These are phyloP conservation scores for Riparia riparia DNA, from an alignment of 2,113 vertebrate genomes.

Conservation along the genomic window DNA sequence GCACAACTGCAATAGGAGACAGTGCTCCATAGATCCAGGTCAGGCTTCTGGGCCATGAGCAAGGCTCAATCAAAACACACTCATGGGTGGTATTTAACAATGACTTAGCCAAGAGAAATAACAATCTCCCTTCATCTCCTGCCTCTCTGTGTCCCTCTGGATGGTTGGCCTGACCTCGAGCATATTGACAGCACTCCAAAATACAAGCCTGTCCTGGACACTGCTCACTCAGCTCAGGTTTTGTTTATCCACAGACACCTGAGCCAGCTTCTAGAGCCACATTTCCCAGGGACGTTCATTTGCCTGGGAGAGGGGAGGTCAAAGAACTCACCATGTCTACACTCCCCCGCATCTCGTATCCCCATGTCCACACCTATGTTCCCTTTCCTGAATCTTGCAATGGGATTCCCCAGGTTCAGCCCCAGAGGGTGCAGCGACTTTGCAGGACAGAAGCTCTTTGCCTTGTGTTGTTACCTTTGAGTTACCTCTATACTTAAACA, in stretches of 20 bases:
- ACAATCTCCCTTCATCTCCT: not conserved
- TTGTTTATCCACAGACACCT: not conserved
- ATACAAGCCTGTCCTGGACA: not conserved
- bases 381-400: not conserved
- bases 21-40: not conserved
- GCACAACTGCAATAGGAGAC: not conserved
- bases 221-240: not conserved
- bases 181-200: not conserved
- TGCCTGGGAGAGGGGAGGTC: not conserved
- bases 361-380: not conserved
- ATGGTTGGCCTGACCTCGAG: not conserved
- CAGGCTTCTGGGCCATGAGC: not conserved
- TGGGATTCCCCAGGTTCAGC: not conserved
- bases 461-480: not conserved
- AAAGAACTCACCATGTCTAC: not conserved
- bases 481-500: not conserved
- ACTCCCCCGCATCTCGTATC: not conserved
- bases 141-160: not conserved
- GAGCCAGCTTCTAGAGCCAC: not conserved
- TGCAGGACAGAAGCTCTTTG: not conserved
- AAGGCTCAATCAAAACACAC: not conserved
- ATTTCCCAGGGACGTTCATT: not conserved
- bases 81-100: fast-evolving
- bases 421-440: not conserved
- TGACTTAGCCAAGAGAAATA: not conserved